Base-by-base conservation (phyloP, 2,113 vertebrate genomes). In the Chascanopsetta lugubris region DNA sequence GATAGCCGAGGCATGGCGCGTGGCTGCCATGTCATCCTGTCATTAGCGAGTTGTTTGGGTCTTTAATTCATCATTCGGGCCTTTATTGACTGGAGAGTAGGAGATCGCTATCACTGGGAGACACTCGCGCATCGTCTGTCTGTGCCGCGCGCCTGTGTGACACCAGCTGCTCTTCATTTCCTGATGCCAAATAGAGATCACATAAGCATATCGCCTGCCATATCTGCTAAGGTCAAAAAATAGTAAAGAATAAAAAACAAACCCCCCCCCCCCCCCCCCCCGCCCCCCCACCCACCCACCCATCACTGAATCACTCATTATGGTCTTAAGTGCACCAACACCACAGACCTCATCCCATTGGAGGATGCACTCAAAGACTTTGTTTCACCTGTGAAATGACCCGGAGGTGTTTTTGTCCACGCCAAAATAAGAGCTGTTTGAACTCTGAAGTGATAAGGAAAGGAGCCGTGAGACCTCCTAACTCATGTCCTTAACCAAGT, bases 51-150 rank as follows among this genome's bases (percentile, higher is more conserved):
- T 85, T 91, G 88, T 91, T 88, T 85, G 77, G 85, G 71, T 81
- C 84, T 85, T 91, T 88, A 89, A 90, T 91, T 88, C 61, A 90
- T 91, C 85, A 89, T 88, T 87, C 69, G 81, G 70, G 83, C 86
- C 83, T 86, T 89, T 90, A 90, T 89, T 90, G 88, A 90, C 84
- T 87, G 71, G 72, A 79, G 84, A 83, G 89, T 71, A 75, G 72
- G 73, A 85, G 88, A 90, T 90, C 76, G 42, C 80, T 88, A 90
- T 91, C 90, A 67, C 40, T 18, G 21, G 61, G 61, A 81, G 77
- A 80, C 70, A 64, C 66, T 25, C 63, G 69, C 66, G 30, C 67
- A 67, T 68, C 18, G 48, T 15, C 29, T 36, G 51, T 55, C n/a
- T 53, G 50, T 34, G 42, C 11, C n/a, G 43, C 21, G 42, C 17